phyloP scores from a whole-genome alignment of 2,888 invertebrate species.

The Drosophila nr. perissopoda region DNA sequence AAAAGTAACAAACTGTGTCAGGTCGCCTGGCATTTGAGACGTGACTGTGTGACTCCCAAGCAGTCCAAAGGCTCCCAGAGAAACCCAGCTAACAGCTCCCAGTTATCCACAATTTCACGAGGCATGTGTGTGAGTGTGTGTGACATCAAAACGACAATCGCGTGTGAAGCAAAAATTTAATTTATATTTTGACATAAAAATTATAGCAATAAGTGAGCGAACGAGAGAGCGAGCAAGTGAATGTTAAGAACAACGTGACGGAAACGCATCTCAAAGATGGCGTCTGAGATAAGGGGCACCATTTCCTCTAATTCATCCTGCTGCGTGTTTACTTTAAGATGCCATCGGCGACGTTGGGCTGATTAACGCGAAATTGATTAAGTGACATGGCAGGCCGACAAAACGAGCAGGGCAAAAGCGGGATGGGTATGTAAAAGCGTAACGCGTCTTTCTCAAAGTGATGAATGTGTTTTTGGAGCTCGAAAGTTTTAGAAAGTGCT shows the following conservation, averaged over 20 bases:
- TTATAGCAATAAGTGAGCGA: slow-evolving; percentile 77
- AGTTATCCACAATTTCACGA: slow-evolving; percentile 29
- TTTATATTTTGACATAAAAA: slow-evolving; percentile 81
- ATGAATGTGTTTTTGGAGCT: slow-evolving; percentile 66
- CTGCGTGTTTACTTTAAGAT: slow-evolving; percentile 75
- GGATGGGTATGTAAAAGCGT: slow-evolving; percentile 21
- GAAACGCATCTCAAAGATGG: slow-evolving; percentile 64
- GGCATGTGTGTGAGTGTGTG: slow-evolving; percentile 33
- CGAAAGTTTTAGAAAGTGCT: slow-evolving; percentile 9
- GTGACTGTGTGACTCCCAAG: slow-evolving; percentile 75
- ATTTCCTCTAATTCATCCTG: slow-evolving; percentile 45
- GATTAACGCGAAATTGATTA: slow-evolving; percentile 81
- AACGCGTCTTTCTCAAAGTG: slow-evolving; percentile 46
- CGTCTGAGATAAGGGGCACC: slow-evolving; percentile 52
- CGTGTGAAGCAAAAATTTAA: slow-evolving; percentile 80
- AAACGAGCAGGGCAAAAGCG: not conserved
- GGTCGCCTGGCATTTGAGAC: slow-evolving; percentile 75
- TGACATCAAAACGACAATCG: slow-evolving; percentile 81
- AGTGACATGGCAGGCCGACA: slow-evolving; percentile 65
- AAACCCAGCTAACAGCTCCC: slow-evolving; percentile 19
- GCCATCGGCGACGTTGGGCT: slow-evolving; percentile 77
- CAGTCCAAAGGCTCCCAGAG: slow-evolving; percentile 45
- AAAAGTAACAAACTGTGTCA: slow-evolving; percentile 82
- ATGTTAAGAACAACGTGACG: slow-evolving; percentile 44
- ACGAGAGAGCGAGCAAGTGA: slow-evolving; percentile 8